phyloP scores from a whole-genome alignment of 2,888 invertebrate genomes.

The Orchesella flavescens region DNA sequence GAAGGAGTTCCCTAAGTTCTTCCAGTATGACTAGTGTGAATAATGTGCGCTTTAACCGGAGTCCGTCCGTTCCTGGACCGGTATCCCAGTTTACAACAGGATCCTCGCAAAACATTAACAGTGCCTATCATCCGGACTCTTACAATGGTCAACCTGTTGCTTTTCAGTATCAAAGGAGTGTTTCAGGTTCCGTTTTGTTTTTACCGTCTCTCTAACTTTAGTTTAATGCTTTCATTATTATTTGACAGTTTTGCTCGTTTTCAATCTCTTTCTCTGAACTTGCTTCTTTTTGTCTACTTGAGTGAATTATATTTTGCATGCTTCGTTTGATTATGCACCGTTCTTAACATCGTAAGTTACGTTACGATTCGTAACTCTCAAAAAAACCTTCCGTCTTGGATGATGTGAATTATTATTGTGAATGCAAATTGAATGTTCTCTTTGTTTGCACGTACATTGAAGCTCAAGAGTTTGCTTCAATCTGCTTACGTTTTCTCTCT shows the following conservation, averaged over 20 bases:
- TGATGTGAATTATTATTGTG: too few species aligned
- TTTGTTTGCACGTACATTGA: too few species aligned
- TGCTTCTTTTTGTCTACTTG: background rate
- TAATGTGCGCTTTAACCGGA: conserved; percentile 52
- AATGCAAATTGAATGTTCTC: too few species aligned
- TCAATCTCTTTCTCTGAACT: background rate
- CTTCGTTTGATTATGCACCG: background rate
- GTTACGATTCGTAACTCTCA: too few species aligned
- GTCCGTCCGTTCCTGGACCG: conserved; percentile 56
- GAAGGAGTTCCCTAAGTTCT: conserved; percentile 68
- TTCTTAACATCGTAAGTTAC: too few species aligned
- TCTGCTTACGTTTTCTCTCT: background rate
- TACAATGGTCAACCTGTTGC: conserved; percentile 18
- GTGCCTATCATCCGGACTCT: conserved; percentile 29
- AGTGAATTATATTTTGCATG: background rate
- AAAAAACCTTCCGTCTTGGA: too few species aligned
- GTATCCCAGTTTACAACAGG: conserved; percentile 45
- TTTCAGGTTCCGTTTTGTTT: conserved; percentile 67
- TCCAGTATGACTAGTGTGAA: conserved; percentile 57
- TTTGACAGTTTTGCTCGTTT: conserved; percentile 5
- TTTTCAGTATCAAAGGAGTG: conserved; percentile 68
- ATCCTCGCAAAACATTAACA: conserved; percentile 57
- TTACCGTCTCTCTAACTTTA: conserved; percentile 37
- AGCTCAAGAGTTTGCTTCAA: too few species aligned
- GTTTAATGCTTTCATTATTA: conserved; percentile 11